Percentiles rank a stretch among this genome's conserved stretches.
These are phyloP conservation scores for Druon quercuslanigerum DNA, from an alignment of 1,140 invertebrate species.

Conservation along the genomic window DNA sequence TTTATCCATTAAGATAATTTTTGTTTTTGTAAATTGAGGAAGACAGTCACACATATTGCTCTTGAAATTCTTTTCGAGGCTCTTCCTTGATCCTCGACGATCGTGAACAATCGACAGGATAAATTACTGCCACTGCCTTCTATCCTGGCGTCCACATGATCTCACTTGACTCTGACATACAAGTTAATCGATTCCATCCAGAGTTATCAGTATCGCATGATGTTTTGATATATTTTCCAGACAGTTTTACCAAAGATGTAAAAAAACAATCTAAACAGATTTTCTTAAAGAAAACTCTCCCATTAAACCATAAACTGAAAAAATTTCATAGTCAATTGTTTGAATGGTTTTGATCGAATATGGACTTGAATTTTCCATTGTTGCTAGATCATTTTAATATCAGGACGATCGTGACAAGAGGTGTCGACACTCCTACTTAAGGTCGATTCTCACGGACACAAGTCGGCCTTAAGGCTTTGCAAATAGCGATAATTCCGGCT, in stretches of 20 bases:
- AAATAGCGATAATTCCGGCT: slow-evolving; percentile 34
- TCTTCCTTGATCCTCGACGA: slow-evolving; percentile 41
- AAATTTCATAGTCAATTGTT: not conserved
- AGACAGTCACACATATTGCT: not conserved
- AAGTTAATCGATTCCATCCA: slow-evolving; percentile 48
- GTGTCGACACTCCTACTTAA: slow-evolving; percentile 50
- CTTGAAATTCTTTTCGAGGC: slow-evolving; percentile 30
- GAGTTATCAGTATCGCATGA: not conserved
- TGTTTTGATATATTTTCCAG: slow-evolving; percentile 33
- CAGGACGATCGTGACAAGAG: slow-evolving; percentile 40
- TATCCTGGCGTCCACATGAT: slow-evolving; percentile 63
- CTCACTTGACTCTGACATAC: slow-evolving; percentile 62
- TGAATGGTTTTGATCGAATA: slow-evolving; percentile 17
- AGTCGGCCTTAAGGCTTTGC: slow-evolving; percentile 47
- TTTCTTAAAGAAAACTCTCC: slow-evolving; percentile 5
- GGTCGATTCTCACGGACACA: slow-evolving; percentile 56
- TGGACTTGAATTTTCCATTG: slow-evolving; percentile 9
- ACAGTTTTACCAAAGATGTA: slow-evolving; percentile 28
- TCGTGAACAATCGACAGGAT: slow-evolving; percentile 41
- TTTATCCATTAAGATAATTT: too few relatives aligned
- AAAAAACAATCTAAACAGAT: not conserved
- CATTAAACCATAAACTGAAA: not conserved
- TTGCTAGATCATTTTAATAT: slow-evolving; percentile 40
- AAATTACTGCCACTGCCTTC: slow-evolving; percentile 35
- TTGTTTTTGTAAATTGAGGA: too few relatives aligned